phyloP scores from a whole-genome alignment of 2,797 vertebrate species.

The Anniella stebbinsi region DNA sequence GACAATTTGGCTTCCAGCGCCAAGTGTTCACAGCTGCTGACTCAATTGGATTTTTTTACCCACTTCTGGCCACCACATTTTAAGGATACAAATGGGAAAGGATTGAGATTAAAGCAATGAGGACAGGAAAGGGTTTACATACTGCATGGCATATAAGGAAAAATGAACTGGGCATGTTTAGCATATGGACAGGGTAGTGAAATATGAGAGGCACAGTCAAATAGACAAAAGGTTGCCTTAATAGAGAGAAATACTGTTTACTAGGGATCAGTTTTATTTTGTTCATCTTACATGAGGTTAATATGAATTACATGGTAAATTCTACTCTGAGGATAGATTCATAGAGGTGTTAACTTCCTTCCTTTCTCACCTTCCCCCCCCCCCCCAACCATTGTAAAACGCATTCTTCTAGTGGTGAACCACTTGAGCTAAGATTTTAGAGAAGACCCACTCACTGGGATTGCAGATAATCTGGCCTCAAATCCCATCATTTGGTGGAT shows the following conservation, averaged over 20 bases:
- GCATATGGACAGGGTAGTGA: neutral
- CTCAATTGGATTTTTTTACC: slow-evolving; percentile 32
- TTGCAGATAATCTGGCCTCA: neutral
- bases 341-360: neutral
- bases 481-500: neutral
- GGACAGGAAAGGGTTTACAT: neutral
- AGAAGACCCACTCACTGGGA: neutral
- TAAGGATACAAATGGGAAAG: slow-evolving; percentile 10
- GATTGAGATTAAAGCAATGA: slow-evolving; percentile 13
- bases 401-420: neutral
- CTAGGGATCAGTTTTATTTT: neutral
- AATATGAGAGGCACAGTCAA: neutral
- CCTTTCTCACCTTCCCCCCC: neutral
- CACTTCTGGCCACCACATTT: slow-evolving; percentile 20
- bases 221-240: neutral
- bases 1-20: slow-evolving; percentile 39
- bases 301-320: neutral
- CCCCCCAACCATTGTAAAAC: neutral
- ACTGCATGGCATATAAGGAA: neutral
- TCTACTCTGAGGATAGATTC: neutral
- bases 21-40: slow-evolving; percentile 44
- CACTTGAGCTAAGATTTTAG: neutral
- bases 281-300: neutral
- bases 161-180: neutral
- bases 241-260: neutral